Conservation (phyloP, 1,140 invertebrate genomes). For the Pentalonia nigronervosa region DNA sequence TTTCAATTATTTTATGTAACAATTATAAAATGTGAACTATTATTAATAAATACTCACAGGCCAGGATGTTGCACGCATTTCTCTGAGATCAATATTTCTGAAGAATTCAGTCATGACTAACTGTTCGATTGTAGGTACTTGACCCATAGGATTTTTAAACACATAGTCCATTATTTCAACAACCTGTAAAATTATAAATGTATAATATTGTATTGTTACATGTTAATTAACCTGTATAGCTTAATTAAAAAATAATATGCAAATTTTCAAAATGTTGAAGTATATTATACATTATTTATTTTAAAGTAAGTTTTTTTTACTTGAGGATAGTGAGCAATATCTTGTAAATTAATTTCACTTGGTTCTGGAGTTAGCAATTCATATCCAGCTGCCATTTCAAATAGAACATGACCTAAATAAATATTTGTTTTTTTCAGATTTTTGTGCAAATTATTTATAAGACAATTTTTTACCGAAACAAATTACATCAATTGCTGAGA, state of each 20-base stretch:
- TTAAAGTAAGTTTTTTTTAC: constrained; percentile 64
- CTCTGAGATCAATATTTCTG: constrained; percentile 84
- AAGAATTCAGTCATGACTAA: constrained; percentile 83
- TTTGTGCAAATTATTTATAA: not conserved
- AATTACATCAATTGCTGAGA: constrained; percentile 75
- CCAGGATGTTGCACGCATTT: constrained; percentile 74
- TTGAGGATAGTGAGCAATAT: constrained; percentile 78
- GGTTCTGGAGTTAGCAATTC: constrained; percentile 79
- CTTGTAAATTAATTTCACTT: constrained; percentile 73
- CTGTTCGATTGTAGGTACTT: constrained; percentile 77
- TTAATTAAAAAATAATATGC: not conserved
- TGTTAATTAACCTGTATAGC: not conserved
- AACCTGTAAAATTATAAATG: constrained; percentile 67
- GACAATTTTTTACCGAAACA: constrained; percentile 72
- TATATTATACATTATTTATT: not conserved
- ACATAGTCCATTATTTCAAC: constrained; percentile 82
- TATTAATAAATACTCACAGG: constrained; percentile 64
- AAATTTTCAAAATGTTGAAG: not conserved
- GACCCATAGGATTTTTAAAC: constrained; percentile 74
- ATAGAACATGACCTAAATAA: constrained; percentile 77
- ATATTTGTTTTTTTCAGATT: constrained; percentile 49
- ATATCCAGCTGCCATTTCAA: constrained; percentile 88
- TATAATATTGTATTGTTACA: not conserved
- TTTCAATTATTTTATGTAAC: not conserved
- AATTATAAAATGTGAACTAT: not conserved